Evolutionary conservation across 2,113 vertebrate species (phyloP), one percentile per base, ranked within the genome.

Genomic region (Silurus glanis): DNA sequence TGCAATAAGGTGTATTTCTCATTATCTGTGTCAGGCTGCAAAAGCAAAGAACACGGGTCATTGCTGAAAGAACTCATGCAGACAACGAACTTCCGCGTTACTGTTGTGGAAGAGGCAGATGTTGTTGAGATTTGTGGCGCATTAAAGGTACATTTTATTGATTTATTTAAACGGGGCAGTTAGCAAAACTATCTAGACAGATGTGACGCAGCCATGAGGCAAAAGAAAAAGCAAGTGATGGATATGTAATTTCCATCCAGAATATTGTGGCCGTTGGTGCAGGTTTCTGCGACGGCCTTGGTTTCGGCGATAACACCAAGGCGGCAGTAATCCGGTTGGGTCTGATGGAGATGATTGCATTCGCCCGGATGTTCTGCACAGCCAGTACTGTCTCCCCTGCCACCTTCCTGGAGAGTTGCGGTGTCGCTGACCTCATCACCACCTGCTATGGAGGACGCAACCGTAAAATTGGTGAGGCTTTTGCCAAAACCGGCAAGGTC

Each of bases 351-450:
- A 99, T 99, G 97, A 98, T 99, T 0, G 91, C 90, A 88, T 99
- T 99, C 0, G 93, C 97, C 89, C 96, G 93, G 84, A 51, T 99
- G 83, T 97, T 98, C 95, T 99, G 97, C 91, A 95, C 94, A n/a
- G 67, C 93, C 76, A 91, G 96, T 69, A 47, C 91, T 2, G 96
- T 98, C 90, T 94, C 93, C 85, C 85, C 93, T 0, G 91, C 94
- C 93, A 98, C 96, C 64, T 99, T 99, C 94, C 91, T 99, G 94
- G 96, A 99, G 95, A 99, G 98, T 95, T 99, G 98, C 0, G 98
- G 98, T 0, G 76, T 99, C 0, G 98, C 98, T 0, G 98, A 99
- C 90, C 97, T 99, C 90, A 99, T 99, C 93, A 98, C 98, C 0
- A 99, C 97, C 90, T 99, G 98, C 94, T 99, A 99, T 0, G 97